A percentile compares a stretch with the other conserved stretches of the same genome.
Evolutionary conservation across 2,113 vertebrate genomes (phyloP).

Genomic region (Ceyx margarethae): DNA sequence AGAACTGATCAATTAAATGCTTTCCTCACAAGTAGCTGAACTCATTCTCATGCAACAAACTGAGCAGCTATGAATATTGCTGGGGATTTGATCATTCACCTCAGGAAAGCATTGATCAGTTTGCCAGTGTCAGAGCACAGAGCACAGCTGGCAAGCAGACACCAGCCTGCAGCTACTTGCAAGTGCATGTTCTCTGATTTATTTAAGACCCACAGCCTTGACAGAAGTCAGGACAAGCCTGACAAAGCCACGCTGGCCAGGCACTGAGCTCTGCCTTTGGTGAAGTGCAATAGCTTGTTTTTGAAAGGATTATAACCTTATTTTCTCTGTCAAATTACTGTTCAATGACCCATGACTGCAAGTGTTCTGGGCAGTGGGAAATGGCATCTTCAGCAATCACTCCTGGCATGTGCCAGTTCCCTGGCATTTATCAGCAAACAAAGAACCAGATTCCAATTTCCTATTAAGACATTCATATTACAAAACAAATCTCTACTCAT

Average conservation of each 20-base stretch:
- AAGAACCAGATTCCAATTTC: neutral
- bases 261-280: neutral
- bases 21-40: neutral
- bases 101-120: neutral
- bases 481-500: neutral
- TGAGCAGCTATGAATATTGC: neutral
- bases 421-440: neutral
- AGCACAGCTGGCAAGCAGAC: neutral
- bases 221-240: slow-evolving; percentile 13
- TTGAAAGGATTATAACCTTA: slow-evolving; percentile 45
- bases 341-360: slow-evolving; percentile 10
- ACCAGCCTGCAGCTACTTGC: slow-evolving; percentile 8
- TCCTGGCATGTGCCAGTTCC: neutral
- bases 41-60: neutral
- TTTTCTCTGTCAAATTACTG: slow-evolving; percentile 59
- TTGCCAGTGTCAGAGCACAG: neutral
- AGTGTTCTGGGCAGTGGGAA: slow-evolving; percentile 29
- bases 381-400: slow-evolving; percentile 11
- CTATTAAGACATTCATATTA: neutral
- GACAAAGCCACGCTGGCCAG: neutral
- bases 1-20: neutral
- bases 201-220: slow-evolving; percentile 11
- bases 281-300: slow-evolving; percentile 10
- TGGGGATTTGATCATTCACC: neutral
- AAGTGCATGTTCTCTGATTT: neutral